Evolutionary conservation across 35 echinoderm and acorn worm genomes (phyloP), one percentile per base, ranked within the genome.

Genomic region (Stichopus chloronotus): DNA sequence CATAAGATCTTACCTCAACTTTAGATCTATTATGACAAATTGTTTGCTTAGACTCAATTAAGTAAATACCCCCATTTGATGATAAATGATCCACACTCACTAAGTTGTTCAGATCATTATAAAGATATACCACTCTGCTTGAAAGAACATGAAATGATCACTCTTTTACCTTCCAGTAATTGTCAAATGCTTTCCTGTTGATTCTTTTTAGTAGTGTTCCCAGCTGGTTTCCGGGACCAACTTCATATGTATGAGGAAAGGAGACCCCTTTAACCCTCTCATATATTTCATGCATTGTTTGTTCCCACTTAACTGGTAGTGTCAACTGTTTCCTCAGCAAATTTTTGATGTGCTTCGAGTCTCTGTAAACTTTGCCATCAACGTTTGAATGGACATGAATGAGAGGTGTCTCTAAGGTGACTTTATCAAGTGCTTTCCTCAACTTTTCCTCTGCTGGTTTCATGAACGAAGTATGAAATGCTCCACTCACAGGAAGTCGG

Each of bases 381-480:
- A 95, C 83, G 60, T 99, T 96, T 53, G 97, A 94, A 92, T 96
- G 93, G 3, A 99, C 91, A 24, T 52, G 25, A 69, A 99, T 99
- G 58, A 91, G 72, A 5, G 95, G 95, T 59, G 81, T 86, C 87
- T 96, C 95, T 52, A 99, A 88, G 59, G 81, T 81, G 52, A 99
- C 82, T 20, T 91, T 25, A 6, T 90, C 80, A 2, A 95, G 14
- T 6, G 95, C 94, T 57, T 54, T 78, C 5, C 53, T 21, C 22
- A 99, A 79, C 86, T 89, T 72, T 17, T 94, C 87, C 78, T 95
- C 79, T 4, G 95, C 97, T 56, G 95, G 90, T 14, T 85, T 69
- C 97, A 99, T 99, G 54, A 99, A 94, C 4, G 95, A 59, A 3
- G 97, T 96, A 61, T 96, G 97, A 90, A 99, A 99, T 0, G 97